Evolutionary conservation across 30 jellyfish, hydroid and myxozoan species (phyloP), one percentile per base, ranked within the genome.

Genomic region (Aurelia sp.): DNA sequence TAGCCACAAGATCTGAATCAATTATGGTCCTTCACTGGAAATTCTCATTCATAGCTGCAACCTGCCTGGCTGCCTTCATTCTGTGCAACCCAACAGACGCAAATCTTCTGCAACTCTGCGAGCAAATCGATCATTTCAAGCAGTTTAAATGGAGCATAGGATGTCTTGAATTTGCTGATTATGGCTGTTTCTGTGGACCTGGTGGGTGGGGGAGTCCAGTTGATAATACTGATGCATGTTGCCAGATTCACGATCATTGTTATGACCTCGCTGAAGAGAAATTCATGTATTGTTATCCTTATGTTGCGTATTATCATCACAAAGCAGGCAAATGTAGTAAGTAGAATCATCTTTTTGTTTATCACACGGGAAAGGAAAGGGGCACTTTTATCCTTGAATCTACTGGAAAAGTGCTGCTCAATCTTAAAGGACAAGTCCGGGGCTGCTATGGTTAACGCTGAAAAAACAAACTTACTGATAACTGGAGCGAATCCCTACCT

Each of bases 121-220:
- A 87, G 40, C 98, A 74, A 57, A 72, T 93, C 40, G 98, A 93
- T 64, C 74, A 67, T 60, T 93, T 72, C 89, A 71, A 75, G 58
- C 78, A 66, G 52, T 82, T 81, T 59, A 33, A 80, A 15, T 71
- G 84, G 79, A 76, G 86, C 64, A 57, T 91, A 19, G 91, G 94
- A 18, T 94, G 99, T 57, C 68, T 94, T 55, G 86, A 74, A 33
- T 94, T 90, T 76, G 97, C 91, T 35, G 96, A 89, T 19, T 94
- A 94, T 55, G 99, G 99, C 22, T 94, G 99, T 81, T 94, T 79
- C 90, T 94, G 99, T 66, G 99, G 99, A 11, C 97, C 96, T 6
- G 99, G 99, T 33, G 99, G 99, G 0, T 55, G 92, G 86, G 99
- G 99, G 31, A 71, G 40, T 27, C 97, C 99, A 13, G 97, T 85